Evolutionary conservation across 2,113 vertebrate genomes (phyloP).

Genomic region (Tachycineta bicolor): DNA sequence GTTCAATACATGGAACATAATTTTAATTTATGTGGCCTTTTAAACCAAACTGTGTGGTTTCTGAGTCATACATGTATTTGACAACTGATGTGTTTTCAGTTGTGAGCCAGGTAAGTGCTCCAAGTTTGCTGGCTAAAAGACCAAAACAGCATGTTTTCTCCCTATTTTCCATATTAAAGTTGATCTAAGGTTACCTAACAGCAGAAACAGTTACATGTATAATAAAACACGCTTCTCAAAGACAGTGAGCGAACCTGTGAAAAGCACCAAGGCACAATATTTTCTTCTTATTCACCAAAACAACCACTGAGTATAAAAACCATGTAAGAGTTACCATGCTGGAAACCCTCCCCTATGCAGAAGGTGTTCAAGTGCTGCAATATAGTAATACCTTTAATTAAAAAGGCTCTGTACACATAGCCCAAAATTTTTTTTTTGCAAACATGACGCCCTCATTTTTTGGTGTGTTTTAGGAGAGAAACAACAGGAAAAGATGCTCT

Average conservation of each 20-base stretch:
- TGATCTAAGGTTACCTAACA: constrained; percentile 22
- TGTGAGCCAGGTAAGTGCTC: constrained; percentile 27
- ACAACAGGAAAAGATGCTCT: not conserved
- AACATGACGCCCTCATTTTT: not conserved
- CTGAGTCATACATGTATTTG: not conserved
- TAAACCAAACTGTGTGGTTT: not conserved
- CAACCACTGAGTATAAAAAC: not conserved
- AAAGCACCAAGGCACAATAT: not conserved
- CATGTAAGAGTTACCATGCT: not conserved
- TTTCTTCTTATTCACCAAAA: not conserved
- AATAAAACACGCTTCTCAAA: constrained; percentile 23
- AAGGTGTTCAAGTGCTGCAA: not conserved
- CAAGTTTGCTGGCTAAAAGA: not conserved
- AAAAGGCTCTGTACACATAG: not conserved
- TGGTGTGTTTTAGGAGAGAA: not conserved
- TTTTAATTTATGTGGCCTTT: constrained; percentile 2
- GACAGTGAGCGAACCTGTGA: not conserved
- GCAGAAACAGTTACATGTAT: not conserved
- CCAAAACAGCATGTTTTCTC: not conserved
- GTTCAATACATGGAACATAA: not conserved
- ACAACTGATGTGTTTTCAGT: constrained; percentile 25
- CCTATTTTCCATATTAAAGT: not conserved
- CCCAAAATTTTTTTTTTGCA: not conserved
- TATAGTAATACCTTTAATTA: not conserved
- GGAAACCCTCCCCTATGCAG: not conserved